Evolutionary conservation across 2,797 vertebrate genomes (phyloP).

Genomic region (Poeciliopsis paucimaculata): DNA sequence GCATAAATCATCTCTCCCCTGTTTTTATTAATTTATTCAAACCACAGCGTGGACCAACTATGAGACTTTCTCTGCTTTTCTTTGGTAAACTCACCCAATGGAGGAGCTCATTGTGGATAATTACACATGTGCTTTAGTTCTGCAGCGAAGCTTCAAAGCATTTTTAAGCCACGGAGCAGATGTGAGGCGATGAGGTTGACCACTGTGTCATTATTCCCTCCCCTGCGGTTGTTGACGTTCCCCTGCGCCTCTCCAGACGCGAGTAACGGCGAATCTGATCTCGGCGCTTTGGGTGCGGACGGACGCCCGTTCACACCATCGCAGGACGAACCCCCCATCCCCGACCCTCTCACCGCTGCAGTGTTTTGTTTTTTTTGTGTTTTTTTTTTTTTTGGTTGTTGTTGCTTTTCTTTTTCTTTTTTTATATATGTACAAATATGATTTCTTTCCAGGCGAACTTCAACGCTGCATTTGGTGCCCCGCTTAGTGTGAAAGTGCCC

Average conservation of each 20-base stretch:
- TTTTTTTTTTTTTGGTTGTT: too few relatives aligned
- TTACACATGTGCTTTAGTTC: constrained; percentile 56
- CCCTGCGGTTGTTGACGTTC: constrained; percentile 58
- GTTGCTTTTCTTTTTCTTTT: too few relatives aligned
- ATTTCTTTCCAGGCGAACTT: constrained; percentile 37
- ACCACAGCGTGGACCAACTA: constrained; percentile 6
- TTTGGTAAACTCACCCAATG: constrained; percentile 36
- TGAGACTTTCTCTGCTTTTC: constrained; percentile 27
- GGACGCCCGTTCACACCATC: background rate
- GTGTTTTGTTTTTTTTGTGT: too few relatives aligned
- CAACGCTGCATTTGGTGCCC: constrained; percentile 11
- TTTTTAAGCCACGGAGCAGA: constrained; percentile 57
- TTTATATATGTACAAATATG: background rate
- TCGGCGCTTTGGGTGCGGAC: constrained; percentile 17
- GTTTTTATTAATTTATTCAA: constrained; percentile 31
- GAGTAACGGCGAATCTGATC: constrained; percentile 8
- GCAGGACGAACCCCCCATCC: too few relatives aligned
- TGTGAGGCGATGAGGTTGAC: constrained; percentile 67
- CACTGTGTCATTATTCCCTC: constrained; percentile 65
- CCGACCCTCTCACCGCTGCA: background rate
- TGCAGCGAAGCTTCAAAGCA: constrained; percentile 49
- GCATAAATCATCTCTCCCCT: constrained; percentile 36
- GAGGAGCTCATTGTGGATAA: constrained; percentile 52
- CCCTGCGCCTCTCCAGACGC: constrained; percentile 3
- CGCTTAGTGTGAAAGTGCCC: constrained; percentile 34